Percentiles rank a stretch among this genome's conserved stretches.
These are phyloP conservation scores for Amblyteles armatorius DNA, from an alignment of 2,888 invertebrate species.

Conservation along the genomic window DNA sequence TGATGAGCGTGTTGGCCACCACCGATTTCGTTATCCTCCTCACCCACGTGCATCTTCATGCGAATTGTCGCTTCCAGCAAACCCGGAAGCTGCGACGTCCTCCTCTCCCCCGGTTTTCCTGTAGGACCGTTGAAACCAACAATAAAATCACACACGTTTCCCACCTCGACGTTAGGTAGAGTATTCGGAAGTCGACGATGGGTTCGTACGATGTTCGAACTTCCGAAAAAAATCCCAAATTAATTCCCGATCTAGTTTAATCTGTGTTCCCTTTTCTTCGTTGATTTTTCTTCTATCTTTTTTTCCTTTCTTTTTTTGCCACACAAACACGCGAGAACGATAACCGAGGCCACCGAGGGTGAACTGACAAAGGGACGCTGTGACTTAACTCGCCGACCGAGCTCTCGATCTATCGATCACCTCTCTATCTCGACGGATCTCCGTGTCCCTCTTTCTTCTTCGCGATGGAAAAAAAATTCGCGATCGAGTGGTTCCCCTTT, in stretches of 20 bases:
- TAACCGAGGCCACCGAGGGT: conserved; percentile 35
- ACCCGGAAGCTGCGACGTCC: conserved; percentile 24
- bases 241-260: neutral
- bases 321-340: conserved; percentile 11
- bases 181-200: conserved; percentile 7
- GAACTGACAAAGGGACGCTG: conserved; percentile 14
- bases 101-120: conserved; percentile 9
- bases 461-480: neutral
- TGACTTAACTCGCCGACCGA: conserved; percentile 7
- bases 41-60: conserved; percentile 77
- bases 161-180: neutral
- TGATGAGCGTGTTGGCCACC: conserved; percentile 75
- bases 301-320: neutral
- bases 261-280: neutral
- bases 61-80: conserved; percentile 66
- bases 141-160: conserved; percentile 20
- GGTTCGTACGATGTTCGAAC: conserved; percentile 13
- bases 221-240: neutral
- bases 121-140: neutral
- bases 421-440: conserved; percentile 11
- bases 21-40: conserved; percentile 76
- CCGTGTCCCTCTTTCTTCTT: conserved; percentile 14
- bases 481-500: neutral
- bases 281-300: neutral
- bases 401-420: conserved; percentile 42